Base-by-base conservation (phyloP, 2,888 invertebrate species). In the Cosmopolites sordidus region DNA sequence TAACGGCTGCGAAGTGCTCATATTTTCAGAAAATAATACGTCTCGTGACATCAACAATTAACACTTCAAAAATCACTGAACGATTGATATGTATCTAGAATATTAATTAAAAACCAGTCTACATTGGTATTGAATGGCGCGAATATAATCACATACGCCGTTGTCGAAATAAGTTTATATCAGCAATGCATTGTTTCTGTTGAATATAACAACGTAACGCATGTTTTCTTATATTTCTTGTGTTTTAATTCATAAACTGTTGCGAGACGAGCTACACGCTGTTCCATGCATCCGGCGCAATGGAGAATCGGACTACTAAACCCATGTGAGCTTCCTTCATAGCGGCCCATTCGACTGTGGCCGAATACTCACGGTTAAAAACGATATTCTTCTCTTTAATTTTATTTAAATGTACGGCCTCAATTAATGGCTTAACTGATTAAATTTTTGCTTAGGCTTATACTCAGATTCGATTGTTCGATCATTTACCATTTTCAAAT, bases 361-460 rank as follows among this genome's bases (percentile, higher is more conserved):
- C 69, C 71, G 71, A 69, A 64, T 61, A 58, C 58, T 58, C 54
- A 60, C 71, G 69, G 67, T 60, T 66, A 66, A 69, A 68, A 68
- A 68, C 69, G 69, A 58, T 58, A 56, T 58, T 58, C 68, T 62
- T 61, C 59, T 61, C 58, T 60, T 58, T 50, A 54, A 52, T 58
- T 58, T 55, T 55, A 49, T 58, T 55, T 58, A 58, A 56, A 54
- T 52, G 49, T 49, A 49, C 52, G 52, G 49, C 49, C 53, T 40
- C 56, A 56, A 56, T 56, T 56, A 53, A 49, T 33, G 50, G 45
- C 47, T 43, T 37, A 41, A 56, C 43, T 56, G 48, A 51, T 54
- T 54, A 50, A 27, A 54, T 46, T 54, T 54, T 50, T 49, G 47
- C 54, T 54, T 54, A 47, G 42, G 43, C 47, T 51, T 41, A 3